Percentiles rank a stretch among this genome's conserved stretches.
phyloP scores from a whole-genome alignment of 2,797 vertebrate species.

The Crax fasciolata region DNA sequence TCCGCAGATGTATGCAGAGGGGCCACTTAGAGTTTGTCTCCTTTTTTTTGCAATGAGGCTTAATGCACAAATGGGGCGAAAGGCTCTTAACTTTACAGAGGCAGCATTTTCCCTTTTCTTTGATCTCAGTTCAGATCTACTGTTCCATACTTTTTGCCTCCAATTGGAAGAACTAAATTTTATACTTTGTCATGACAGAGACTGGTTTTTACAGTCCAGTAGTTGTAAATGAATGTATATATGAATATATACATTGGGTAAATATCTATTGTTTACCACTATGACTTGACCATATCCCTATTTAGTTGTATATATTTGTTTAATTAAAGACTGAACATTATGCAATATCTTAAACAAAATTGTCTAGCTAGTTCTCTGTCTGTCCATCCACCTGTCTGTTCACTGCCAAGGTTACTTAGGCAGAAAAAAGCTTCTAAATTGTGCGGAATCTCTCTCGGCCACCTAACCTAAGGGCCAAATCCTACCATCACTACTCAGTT shows the following conservation, averaged over 20 bases:
- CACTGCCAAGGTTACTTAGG: not conserved
- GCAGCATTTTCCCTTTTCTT: slow-evolving; percentile 18
- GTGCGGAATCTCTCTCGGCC: not conserved
- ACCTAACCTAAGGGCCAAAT: not conserved
- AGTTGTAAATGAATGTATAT: not conserved
- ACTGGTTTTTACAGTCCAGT: not conserved
- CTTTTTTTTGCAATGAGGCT: slow-evolving; percentile 1
- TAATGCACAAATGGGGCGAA: not conserved
- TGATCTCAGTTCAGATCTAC: slow-evolving; percentile 33
- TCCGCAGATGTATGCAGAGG: not conserved
- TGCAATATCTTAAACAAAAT: not conserved
- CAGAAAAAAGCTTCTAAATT: not conserved
- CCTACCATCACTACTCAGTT: not conserved
- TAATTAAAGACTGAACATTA: not conserved
- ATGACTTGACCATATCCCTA: too few species aligned
- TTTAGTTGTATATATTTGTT: not conserved
- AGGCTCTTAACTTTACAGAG: not conserved
- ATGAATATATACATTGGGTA: too few species aligned
- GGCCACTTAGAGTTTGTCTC: not conserved
- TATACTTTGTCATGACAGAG: not conserved
- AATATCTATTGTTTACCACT: too few species aligned
- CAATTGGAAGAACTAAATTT: not conserved
- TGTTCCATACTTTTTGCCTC: not conserved
- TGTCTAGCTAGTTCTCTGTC: not conserved
- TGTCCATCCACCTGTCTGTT: not conserved